Evolutionary conservation across 2,888 invertebrate species (phyloP), one percentile per base, ranked within the genome.

Genomic region (Hyalella azteca): DNA sequence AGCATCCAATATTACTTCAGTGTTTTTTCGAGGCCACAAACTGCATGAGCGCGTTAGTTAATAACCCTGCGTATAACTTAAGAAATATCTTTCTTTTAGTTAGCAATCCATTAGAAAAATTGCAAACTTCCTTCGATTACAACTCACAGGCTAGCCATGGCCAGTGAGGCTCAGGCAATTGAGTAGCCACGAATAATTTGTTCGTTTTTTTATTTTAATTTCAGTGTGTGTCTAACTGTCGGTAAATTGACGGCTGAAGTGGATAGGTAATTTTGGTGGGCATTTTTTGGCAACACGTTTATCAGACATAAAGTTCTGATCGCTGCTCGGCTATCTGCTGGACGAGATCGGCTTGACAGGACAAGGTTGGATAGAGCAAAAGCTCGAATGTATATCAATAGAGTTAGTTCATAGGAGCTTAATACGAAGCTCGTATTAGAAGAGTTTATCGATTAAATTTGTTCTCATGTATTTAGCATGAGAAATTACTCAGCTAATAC

Each of bases 261-360:
- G 66, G 66, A 66, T 66, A 36, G 36, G 36, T 66, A 66, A 66
- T 66, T 66, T 66, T 66, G 32, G 54, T 36, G 66, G 36, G 36
- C 19, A 36, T 66, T 36, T 66, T 36, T 66, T 29, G 36, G 36
- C 32, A 66, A 66, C 66, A 36, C 19, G 66, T 66, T 66, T 66
- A 36, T 29, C 7, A 36, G 66, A n/a, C 39, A 66, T 36, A 66
- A 66, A 66, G 36, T 15, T 66, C 66, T 36, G 29, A 19, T 66
- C 32, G 66, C 66, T 36, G 66, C 3, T 36, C n/a, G 66, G n/a
- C 66, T 66, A 66, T 66, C 66, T 66, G 66, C 36, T 66, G 66
- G 29, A 32, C 66, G 66, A 32, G 66, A 4, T 29, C 7, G 19
- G 29, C 39, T 29, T n/a, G 66, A 66, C 66, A 66, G 32, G 66